Percentiles rank a stretch among this genome's conserved stretches.
phyloP scores from a whole-genome alignment of 92 coral and sea anemone genomes.

The Palythoa caribaeorum region DNA sequence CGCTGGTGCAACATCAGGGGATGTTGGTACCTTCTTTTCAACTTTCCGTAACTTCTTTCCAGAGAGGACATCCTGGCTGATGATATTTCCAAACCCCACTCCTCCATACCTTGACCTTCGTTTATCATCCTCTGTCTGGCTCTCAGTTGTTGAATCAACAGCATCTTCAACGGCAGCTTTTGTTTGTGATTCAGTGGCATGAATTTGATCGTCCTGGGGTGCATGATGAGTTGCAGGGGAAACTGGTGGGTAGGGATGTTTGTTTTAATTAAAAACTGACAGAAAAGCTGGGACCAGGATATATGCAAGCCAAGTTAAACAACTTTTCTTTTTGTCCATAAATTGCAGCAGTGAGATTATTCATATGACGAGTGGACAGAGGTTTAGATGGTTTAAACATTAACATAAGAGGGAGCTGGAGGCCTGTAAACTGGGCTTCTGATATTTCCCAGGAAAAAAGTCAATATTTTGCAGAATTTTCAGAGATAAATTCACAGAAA shows the following conservation, averaged over 20 bases:
- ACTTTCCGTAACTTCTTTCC: conserved; percentile 79
- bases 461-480: too few species aligned
- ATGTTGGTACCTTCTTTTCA: conserved; percentile 38
- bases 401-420: too few species aligned
- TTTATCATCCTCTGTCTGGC: conserved; percentile 59
- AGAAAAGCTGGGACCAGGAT: too few species aligned
- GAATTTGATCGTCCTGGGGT: not conserved
- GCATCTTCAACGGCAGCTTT: conserved; percentile 39
- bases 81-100: conserved; percentile 87
- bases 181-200: conserved; percentile 2
- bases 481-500: too few species aligned
- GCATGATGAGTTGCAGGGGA: not conserved
- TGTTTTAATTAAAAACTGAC: not conserved
- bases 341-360: too few species aligned
- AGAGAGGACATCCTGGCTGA: conserved; percentile 77
- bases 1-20: not conserved
- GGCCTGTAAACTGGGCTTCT: too few species aligned
- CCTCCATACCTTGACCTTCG: conserved; percentile 75
- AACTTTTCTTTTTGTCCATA: too few species aligned
- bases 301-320: too few species aligned
- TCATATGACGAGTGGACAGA: too few species aligned
- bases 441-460: too few species aligned
- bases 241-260: not conserved
- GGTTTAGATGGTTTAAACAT: too few species aligned
- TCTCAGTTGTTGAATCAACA: conserved; percentile 43